phyloP scores from a whole-genome alignment of 2,888 invertebrate species.

The Koerneria pararmatus region DNA sequence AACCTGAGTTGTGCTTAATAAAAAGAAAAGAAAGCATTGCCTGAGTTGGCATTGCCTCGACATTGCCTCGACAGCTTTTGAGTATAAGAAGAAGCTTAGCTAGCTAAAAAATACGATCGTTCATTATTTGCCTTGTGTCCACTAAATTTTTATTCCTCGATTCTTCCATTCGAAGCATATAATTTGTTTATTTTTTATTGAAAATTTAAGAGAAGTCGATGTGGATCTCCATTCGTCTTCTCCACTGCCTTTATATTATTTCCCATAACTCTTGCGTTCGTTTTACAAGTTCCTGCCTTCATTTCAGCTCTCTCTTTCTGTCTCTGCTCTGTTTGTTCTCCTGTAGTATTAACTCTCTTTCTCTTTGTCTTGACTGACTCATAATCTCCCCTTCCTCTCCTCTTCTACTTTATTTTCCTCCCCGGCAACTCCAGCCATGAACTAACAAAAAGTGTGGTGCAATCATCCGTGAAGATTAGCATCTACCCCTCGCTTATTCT shows the following conservation, averaged over 20 bases:
- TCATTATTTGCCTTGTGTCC: no score
- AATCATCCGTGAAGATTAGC: not conserved
- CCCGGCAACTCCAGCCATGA: conserved; percentile 23
- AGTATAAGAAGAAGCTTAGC: no score
- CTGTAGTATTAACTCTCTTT: conserved; percentile 2
- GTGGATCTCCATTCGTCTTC: not conserved
- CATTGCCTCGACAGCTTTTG: no score
- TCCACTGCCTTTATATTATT: conserved; percentile 7
- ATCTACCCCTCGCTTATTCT: not conserved
- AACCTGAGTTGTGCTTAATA: no score
- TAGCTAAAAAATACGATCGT: no score
- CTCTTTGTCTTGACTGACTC: conserved; percentile 13
- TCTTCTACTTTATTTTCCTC: conserved; percentile 27
- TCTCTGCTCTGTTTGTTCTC: not conserved
- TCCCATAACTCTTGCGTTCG: no score
- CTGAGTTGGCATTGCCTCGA: no score
- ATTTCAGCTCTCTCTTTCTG: conserved; percentile 14
- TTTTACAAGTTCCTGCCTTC: no score
- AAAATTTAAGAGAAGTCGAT: not conserved
- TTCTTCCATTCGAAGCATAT: no score
- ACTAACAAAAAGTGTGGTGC: not conserved
- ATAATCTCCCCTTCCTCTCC: not conserved
- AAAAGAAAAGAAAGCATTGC: no score
- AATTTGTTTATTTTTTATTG: not conserved
- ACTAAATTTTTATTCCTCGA: no score